phyloP scores from a whole-genome alignment of 2,113 vertebrate species.

The Callithrix jacchus region DNA sequence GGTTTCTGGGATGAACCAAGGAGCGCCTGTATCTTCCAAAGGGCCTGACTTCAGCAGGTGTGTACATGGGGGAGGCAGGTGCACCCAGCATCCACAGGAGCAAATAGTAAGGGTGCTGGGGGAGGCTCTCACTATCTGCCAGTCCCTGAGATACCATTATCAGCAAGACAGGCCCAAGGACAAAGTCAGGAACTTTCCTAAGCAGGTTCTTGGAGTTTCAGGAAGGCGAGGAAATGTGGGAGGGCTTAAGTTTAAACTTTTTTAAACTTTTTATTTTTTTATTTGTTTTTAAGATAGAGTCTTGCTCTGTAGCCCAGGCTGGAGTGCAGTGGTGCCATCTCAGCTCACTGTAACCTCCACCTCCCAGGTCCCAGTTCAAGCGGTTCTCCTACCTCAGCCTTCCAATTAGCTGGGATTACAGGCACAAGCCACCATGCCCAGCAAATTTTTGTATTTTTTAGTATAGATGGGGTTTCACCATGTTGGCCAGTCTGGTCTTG shows the following conservation, averaged over 20 bases:
- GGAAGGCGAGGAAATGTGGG: neutral
- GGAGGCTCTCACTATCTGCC: neutral
- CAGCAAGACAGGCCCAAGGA: neutral
- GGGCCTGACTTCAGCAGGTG: neutral
- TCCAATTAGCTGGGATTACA: too few relatives aligned
- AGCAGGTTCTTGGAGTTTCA: neutral
- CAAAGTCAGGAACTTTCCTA: neutral
- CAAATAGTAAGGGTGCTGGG: accelerated
- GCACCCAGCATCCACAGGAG: accelerated
- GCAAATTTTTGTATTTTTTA: too few relatives aligned
- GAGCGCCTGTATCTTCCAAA: neutral
- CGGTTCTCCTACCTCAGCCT: too few relatives aligned
- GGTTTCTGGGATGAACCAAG: neutral
- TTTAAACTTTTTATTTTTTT: neutral
- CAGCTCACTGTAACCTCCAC: too few relatives aligned
- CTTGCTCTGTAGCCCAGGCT: too few relatives aligned
- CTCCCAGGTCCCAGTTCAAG: too few relatives aligned
- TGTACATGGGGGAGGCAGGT: accelerated
- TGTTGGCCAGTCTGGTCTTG: too few relatives aligned
- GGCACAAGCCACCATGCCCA: too few relatives aligned
- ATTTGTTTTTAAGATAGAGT: too few relatives aligned
- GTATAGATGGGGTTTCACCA: too few relatives aligned
- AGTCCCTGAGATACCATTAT: neutral
- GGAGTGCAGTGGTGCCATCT: too few relatives aligned
- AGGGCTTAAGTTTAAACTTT: neutral